phyloP scores from a whole-genome alignment of 2,113 vertebrate genomes.

The Strix uralensis region DNA sequence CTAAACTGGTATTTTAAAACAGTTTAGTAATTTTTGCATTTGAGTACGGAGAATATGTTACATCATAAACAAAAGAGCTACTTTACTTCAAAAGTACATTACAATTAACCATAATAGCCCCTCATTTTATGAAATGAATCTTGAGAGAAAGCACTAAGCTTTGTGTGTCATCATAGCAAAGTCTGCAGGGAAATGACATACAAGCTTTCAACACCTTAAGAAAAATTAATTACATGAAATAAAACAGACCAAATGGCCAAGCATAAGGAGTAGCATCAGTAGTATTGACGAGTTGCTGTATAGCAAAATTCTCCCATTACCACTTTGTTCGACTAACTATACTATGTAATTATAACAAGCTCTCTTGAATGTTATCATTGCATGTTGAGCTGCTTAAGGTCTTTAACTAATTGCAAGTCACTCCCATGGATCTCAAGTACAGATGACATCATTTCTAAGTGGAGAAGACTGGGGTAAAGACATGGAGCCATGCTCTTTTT shows the following conservation, averaged over 20 bases:
- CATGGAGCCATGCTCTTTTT: constrained; percentile 1
- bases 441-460: constrained; percentile 29
- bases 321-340: constrained; percentile 2
- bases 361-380: constrained; percentile 34
- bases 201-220: constrained; percentile 58
- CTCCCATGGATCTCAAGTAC: background rate
- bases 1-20: constrained; percentile 25
- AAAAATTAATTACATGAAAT: constrained; percentile 47
- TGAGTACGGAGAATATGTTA: constrained; percentile 21
- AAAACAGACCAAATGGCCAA: constrained; percentile 66
- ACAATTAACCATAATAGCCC: constrained; percentile 34
- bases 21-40: constrained; percentile 21
- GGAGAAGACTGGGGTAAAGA: background rate
- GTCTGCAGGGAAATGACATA: constrained; percentile 20
- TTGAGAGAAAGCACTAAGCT: background rate
- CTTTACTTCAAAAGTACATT: constrained; percentile 46
- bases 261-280: constrained; percentile 12
- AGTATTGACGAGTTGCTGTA: background rate
- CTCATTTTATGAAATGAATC: constrained; percentile 39
- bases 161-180: constrained; percentile 4
- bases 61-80: constrained; percentile 14
- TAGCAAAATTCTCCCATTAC: background rate
- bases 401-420: constrained; percentile 41
- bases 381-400: constrained; percentile 16
- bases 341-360: constrained; percentile 13